Base-by-base conservation (phyloP, 2,888 invertebrate species). In the Ornithoptera priamus region DNA sequence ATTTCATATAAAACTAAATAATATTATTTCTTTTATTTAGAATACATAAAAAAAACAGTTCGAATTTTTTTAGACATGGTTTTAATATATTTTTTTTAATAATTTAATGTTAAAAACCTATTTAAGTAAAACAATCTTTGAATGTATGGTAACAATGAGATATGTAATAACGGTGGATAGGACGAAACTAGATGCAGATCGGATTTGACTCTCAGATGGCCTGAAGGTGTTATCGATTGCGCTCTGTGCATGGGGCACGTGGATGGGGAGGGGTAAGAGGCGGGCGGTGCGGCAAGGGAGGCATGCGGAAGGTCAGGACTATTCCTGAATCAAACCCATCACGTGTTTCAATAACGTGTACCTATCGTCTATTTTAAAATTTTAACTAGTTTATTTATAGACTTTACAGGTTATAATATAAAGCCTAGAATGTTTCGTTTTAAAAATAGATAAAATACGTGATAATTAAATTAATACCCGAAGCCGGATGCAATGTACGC, bases 291-390 rank as follows among this genome's bases (percentile, higher is more conserved):
- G 65, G 81, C 76, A 77, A 76, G 78, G 72, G 65, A 69, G 77
- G 77, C 75, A 83, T 85, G 80, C 75, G 86, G 80, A 86, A 88
- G 88, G 89, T 88, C 88, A 87, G 88, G 84, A 82, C 72, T 71
- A 73, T 73, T 75, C 74, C 77, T 70, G 75, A 72, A 71, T 61
- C 66, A 66, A 71, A 70, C 72, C 71, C 60, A 64, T 70, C 77
- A 75, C 77, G 75, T 77, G 76, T 70, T 70, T 62, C 53, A 57
- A 65, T 70, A 76, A 76, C 75, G 76, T 77, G 77, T 70, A 63
- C 64, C 42, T 20, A 30, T 57, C 75, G 72, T 75, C 72, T 74
- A 71, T 73, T 70, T 68, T 65, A 58, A 68, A 63, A 62, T 64
- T 57, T 20, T 18, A 57, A 8, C 20, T 20, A 57, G 20, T 17